Evolutionary conservation across 2,113 vertebrate genomes (phyloP), one percentile per base, ranked within the genome.

Genomic region (Silurus asotus): DNA sequence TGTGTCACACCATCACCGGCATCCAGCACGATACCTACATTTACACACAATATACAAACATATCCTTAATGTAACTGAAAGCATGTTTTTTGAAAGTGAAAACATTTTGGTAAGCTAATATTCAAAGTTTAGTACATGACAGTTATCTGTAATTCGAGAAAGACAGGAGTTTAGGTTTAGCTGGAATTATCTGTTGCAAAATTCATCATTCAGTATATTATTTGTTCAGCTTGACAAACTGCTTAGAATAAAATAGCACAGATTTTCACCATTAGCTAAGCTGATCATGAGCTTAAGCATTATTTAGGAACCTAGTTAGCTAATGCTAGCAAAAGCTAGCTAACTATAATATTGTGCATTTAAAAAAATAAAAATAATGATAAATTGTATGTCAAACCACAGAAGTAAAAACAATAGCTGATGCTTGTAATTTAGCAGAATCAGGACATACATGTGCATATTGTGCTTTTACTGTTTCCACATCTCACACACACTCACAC

Each of bases 1-100:
- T 85, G 84, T 51, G 84, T 85, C 19, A 85, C 84, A 69, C 84
- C 84, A 64, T 85, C 84, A 79, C 84, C 84, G 0, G 84, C 84
- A 55, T 85, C 84, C 59, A 85, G 62, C 23, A 85, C 84, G 19
- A 85, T 85, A 45, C 84, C 84, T 85, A 69, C 75, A 85, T 6
- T 48, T 6, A 45, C 62, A 53, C 49, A 53, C 9, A 48, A 1
- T 17, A 37, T 37, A 70, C 14, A 6, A 56, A 23, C 37, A 37
- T 37, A 37, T 37, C 37, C 37, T 37, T 37, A 37, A 15, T 69
- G 25, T 4, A 45, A 48, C 67, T 8, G 2, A 69, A 37, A 28
- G 62, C 0, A 1, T 28, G 7, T 69, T 69, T 65, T 25, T 25
- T 67, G 51, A n/a, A 51, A 75, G 2, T 56, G 55, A 56, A 53